Evolutionary conservation across 2,797 vertebrate species (phyloP).

Genomic region (Sternarchorhynchus goeldii): DNA sequence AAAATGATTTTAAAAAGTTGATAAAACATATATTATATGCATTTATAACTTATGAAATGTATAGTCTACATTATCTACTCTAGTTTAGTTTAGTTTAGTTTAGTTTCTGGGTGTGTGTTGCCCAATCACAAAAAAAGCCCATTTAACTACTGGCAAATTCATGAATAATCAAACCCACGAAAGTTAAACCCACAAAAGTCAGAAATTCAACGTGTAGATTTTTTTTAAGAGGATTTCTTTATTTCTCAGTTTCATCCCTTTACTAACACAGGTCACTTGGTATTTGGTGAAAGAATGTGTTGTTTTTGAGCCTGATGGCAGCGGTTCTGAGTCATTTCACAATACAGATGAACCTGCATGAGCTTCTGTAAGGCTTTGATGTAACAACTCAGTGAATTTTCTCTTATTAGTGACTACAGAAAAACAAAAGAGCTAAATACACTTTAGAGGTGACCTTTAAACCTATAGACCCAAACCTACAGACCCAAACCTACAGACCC

Average conservation of each 20-base stretch:
- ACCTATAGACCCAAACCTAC: not conserved
- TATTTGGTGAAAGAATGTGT: slow-evolving; percentile 15
- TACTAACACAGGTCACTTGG: not conserved
- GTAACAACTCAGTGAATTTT: not conserved
- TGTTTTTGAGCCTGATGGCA: slow-evolving; percentile 23
- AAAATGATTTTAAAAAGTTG: too few species aligned
- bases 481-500: not conserved
- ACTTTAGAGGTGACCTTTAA: slow-evolving; percentile 14
- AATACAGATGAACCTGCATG: slow-evolving; percentile 28
- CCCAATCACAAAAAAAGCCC: too few species aligned
- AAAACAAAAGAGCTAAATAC: slow-evolving; percentile 38
- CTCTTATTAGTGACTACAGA: slow-evolving; percentile 25
- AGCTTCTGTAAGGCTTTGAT: not conserved
- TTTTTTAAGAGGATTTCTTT: not conserved
- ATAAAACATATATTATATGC: too few species aligned
- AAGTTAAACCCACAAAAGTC: too few species aligned
- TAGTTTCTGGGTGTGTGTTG: too few species aligned
- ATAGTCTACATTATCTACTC: too few species aligned
- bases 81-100: too few species aligned
- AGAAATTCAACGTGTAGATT: too few species aligned
- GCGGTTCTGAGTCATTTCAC: not conserved
- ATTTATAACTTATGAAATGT: too few species aligned
- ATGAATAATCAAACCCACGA: too few species aligned
- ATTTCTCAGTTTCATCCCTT: slow-evolving; percentile 4
- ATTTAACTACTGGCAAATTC: too few species aligned